phyloP scores from a whole-genome alignment of 2,888 invertebrate species.

The Lissonota sp. region DNA sequence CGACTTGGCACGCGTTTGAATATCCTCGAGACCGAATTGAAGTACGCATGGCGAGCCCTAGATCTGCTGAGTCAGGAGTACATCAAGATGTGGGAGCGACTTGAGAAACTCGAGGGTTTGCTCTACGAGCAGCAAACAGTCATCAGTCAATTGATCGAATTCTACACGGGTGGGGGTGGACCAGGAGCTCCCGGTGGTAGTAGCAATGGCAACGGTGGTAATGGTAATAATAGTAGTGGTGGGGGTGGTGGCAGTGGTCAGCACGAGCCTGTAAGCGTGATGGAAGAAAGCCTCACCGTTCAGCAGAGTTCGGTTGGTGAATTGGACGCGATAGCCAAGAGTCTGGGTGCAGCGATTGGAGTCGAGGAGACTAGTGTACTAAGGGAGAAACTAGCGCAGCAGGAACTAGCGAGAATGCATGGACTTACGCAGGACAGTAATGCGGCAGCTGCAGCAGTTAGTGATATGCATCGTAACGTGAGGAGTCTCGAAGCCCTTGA shows the following conservation, averaged over 20 bases:
- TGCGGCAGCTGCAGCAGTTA: constrained; percentile 73
- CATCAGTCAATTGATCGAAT: constrained; percentile 93
- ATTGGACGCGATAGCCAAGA: constrained; percentile 80
- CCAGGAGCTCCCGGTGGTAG: constrained; percentile 79
- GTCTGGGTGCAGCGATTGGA: constrained; percentile 78
- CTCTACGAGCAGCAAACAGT: constrained; percentile 96
- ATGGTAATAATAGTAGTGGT: constrained; percentile 70
- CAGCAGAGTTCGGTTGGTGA: constrained; percentile 79
- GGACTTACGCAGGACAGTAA: constrained; percentile 76
- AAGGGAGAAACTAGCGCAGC: constrained; percentile 79
- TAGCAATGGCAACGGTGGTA: too few species aligned
- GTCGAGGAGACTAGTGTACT: constrained; percentile 80
- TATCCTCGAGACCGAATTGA: constrained; percentile 94
- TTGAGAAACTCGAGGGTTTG: constrained; percentile 94
- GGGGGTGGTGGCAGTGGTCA: constrained; percentile 66
- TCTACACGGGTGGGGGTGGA: constrained; percentile 87
- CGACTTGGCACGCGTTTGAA: constrained; percentile 93
- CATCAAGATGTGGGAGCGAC: constrained; percentile 96
- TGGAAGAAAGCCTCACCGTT: constrained; percentile 68
- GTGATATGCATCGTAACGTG: constrained; percentile 79
- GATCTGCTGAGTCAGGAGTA: constrained; percentile 96
- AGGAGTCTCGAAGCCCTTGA: constrained; percentile 79
- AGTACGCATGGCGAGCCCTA: constrained; percentile 96
- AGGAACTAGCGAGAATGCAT: constrained; percentile 80
- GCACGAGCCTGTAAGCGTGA: constrained; percentile 71